phyloP scores from a whole-genome alignment of 2,113 vertebrate genomes.

The Malaclemys terrapin region DNA sequence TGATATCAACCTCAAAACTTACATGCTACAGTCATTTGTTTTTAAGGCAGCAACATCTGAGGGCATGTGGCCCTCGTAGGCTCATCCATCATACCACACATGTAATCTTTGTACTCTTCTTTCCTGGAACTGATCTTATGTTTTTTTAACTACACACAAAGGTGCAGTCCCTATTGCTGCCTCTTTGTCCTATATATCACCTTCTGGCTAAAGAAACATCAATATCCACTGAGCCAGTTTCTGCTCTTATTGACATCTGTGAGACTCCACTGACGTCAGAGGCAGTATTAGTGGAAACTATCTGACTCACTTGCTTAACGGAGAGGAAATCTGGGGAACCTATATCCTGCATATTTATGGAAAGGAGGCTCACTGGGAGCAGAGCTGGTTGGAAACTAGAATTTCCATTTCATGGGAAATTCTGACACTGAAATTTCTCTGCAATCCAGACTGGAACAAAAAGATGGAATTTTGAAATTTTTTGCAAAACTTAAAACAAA shows the following conservation, averaged over 20 bases:
- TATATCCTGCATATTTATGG: fast-evolving
- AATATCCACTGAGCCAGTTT: neutral
- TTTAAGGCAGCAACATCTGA: neutral
- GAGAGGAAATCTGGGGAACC: neutral
- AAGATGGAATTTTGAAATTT: neutral
- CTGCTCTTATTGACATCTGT: neutral
- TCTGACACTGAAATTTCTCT: neutral
- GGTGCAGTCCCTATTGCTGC: neutral
- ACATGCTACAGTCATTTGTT: neutral
- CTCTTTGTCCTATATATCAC: neutral
- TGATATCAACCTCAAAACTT: slow-evolving; percentile 1
- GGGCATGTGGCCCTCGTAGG: neutral
- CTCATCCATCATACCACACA: neutral
- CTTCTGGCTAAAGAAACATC: neutral
- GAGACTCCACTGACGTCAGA: neutral
- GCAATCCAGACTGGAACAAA: neutral
- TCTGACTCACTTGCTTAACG: neutral
- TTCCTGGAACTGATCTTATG: fast-evolving
- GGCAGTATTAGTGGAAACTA: neutral
- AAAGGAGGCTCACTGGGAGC: neutral
- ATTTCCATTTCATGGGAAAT: neutral
- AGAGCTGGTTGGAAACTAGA: neutral
- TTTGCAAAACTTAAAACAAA: neutral
- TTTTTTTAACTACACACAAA: neutral
- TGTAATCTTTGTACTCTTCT: neutral